Evolutionary conservation across 2,113 vertebrate genomes (phyloP).

Genomic region (Castor canadensis): DNA sequence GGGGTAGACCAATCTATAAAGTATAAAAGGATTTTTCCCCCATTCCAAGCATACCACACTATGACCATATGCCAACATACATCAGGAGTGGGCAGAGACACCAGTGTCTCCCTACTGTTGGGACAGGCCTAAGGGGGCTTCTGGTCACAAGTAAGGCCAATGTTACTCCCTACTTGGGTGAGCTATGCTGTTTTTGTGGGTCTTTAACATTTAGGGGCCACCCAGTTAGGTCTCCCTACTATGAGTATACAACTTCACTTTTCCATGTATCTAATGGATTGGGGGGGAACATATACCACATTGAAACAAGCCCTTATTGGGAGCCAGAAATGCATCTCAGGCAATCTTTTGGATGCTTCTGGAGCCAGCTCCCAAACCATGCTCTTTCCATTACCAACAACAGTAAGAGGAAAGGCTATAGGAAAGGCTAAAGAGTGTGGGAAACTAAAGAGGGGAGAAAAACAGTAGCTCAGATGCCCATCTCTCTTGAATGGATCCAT

Average conservation of each 20-base stretch:
- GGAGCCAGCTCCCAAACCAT: neutral
- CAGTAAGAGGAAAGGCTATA: neutral
- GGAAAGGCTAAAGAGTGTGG: neutral
- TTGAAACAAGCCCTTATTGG: neutral
- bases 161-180: neutral
- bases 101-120: fast-evolving
- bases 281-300: neutral
- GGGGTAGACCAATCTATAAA: neutral
- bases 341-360: neutral
- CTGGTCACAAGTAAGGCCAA: neutral
- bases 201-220: neutral
- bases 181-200: neutral
- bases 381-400: neutral
- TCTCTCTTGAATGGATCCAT: neutral
- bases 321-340: neutral
- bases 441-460: neutral
- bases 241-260: neutral
- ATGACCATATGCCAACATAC: neutral
- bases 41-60: neutral
- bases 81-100: neutral
- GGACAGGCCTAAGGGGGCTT: neutral
- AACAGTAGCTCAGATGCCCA: neutral
- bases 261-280: neutral
- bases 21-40: neutral
- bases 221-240: neutral